Conservation (phyloP, 1,140 invertebrate genomes). For the Ceratina japonica region DNA sequence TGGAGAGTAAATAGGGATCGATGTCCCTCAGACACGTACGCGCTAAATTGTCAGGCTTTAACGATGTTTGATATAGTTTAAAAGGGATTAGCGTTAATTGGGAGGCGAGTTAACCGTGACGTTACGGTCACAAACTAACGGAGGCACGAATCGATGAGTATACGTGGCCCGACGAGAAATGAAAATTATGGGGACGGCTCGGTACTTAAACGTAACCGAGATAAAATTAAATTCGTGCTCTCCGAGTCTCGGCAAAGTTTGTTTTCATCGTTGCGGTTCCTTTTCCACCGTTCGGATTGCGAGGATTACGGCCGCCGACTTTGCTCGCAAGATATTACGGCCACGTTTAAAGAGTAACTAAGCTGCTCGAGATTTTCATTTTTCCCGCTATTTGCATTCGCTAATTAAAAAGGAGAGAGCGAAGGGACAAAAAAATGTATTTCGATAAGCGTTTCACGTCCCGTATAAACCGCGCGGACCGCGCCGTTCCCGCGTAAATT, state of each 20-base stretch:
- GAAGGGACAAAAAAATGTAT: neutral
- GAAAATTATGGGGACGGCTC: neutral
- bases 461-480: slow-evolving; percentile 12
- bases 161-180: neutral
- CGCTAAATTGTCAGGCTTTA: neutral
- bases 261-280: neutral
- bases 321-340: neutral
- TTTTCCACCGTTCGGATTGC: neutral
- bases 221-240: slow-evolving; percentile 3
- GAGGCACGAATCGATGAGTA: neutral
- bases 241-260: neutral
- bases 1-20: slow-evolving; percentile 17
- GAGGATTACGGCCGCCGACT: neutral
- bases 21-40: slow-evolving; percentile 1
- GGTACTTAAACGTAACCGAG: neutral
- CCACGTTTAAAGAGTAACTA: neutral
- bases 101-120: neutral
- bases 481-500: slow-evolving; percentile 23
- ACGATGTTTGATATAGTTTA: slow-evolving; percentile 5
- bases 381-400: neutral
- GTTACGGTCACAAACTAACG: neutral
- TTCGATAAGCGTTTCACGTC: slow-evolving; percentile 1
- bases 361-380: neutral
- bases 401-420: neutral
- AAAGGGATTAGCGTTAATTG: neutral